These are phyloP conservation scores for Anthonomus grandis DNA, from an alignment of 1,140 invertebrate genomes.

Conservation along the genomic window DNA sequence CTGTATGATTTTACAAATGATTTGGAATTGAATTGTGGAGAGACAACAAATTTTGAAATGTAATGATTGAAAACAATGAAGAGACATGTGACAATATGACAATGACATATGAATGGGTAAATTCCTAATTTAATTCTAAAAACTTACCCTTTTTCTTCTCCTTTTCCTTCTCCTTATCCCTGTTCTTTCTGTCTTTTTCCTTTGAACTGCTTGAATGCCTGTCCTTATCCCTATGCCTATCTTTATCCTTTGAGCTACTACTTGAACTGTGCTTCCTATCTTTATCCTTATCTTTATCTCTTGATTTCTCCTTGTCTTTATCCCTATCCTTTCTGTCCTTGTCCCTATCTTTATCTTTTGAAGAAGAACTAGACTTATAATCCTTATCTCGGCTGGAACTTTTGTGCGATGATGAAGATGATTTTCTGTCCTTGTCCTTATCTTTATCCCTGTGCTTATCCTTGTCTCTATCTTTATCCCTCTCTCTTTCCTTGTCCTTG, in stretches of 20 bases:
- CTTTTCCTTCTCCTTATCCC: constrained; percentile 19
- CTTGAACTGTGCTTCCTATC: constrained; percentile 50
- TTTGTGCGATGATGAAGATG: too few species aligned
- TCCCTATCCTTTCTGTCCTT: constrained; percentile 36
- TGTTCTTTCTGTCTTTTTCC: constrained; percentile 50
- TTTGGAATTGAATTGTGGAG: too few species aligned
- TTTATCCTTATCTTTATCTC: constrained; percentile 49
- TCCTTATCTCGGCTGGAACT: constrained; percentile 47
- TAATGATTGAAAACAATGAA: too few species aligned
- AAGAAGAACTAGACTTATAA: constrained; percentile 57
- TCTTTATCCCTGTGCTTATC: constrained; percentile 55
- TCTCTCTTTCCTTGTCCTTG: constrained; percentile 50
- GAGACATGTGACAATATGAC: too few species aligned
- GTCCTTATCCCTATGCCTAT: constrained; percentile 46
- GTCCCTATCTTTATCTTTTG: constrained; percentile 53
- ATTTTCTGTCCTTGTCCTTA: constrained; percentile 60
- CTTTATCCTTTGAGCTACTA: constrained; percentile 57
- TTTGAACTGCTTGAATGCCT: constrained; percentile 50
- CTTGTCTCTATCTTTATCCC: constrained; percentile 50
- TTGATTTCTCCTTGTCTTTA: constrained; percentile 47
- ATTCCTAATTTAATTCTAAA: too few species aligned
- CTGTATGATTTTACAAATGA: too few species aligned
- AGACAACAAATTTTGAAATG: too few species aligned
- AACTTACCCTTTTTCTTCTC: constrained; percentile 34
- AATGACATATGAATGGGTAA: too few species aligned